These are phyloP conservation scores for Fopius arisanus DNA, from an alignment of 1,140 invertebrate genomes.

Conservation along the genomic window DNA sequence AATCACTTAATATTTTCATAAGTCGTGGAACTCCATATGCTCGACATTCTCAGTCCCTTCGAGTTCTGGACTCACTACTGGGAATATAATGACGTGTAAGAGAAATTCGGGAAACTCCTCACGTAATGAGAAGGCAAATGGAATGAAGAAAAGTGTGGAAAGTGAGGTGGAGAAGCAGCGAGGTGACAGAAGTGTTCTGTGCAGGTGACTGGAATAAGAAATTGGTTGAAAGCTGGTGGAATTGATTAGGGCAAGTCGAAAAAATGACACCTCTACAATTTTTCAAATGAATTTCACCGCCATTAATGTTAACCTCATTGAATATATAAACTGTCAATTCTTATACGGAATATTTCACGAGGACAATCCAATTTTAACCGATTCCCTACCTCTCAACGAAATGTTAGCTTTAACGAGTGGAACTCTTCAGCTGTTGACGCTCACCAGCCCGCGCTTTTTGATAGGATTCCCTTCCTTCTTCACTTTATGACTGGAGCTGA, in stretches of 20 bases:
- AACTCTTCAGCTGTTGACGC: neutral
- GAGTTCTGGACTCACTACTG: neutral
- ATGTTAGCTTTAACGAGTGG: neutral
- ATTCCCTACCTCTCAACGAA: neutral
- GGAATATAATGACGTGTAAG: slow-evolving; percentile 43
- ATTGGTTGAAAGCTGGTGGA: neutral
- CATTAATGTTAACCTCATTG: neutral
- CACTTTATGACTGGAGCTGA: neutral
- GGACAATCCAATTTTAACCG: neutral
- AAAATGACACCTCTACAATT: neutral
- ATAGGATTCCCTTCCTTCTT: neutral
- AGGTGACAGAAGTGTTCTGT: neutral
- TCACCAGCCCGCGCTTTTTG: neutral
- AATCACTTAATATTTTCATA: no score
- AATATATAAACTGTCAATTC: neutral
- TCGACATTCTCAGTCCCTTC: neutral
- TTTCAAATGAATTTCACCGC: neutral
- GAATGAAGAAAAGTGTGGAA: slow-evolving; percentile 22
- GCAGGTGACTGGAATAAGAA: slow-evolving; percentile 2
- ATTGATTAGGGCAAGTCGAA: slow-evolving; percentile 15
- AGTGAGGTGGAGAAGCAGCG: neutral
- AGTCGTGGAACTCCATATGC: neutral
- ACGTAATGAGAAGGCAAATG: slow-evolving; percentile 51
- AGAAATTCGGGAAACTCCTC: slow-evolving; percentile 52
- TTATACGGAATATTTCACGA: neutral